These are phyloP conservation scores for Blomia tropicalis DNA, from an alignment of 2,888 invertebrate species.

Conservation along the genomic window DNA sequence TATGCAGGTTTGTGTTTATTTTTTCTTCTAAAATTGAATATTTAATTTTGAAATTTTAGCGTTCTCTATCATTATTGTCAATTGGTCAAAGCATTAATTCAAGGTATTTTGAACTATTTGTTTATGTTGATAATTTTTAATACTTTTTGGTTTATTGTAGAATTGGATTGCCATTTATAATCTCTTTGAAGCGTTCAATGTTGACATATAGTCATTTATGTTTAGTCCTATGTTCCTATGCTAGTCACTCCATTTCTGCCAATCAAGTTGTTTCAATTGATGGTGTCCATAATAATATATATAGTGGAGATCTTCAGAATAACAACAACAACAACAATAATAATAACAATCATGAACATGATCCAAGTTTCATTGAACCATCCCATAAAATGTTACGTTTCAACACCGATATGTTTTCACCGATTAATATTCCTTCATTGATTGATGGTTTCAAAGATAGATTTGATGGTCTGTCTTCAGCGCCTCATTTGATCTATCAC, in stretches of 20 bases:
- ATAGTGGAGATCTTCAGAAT: too few species aligned
- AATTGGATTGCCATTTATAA: conserved; percentile 39
- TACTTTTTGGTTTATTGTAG: conserved; percentile 9
- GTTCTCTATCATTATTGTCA: too few species aligned
- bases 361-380: background rate
- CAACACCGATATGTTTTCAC: background rate
- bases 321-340: too few species aligned
- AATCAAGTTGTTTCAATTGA: background rate
- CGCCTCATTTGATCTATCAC: background rate
- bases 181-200: conserved; percentile 38
- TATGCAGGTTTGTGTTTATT: conserved; percentile 33
- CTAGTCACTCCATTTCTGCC: conserved; percentile 32
- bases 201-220: conserved; percentile 37
- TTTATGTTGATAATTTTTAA: background rate
- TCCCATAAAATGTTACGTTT: background rate
- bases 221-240: conserved; percentile 37
- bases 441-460: too few species aligned
- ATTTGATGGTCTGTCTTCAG: background rate
- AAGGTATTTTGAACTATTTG: background rate
- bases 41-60: too few species aligned
- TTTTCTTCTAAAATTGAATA: too few species aligned
- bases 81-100: too few species aligned
- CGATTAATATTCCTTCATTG: background rate
- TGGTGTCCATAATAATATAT: background rate
- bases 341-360: too few species aligned